Evolutionary conservation across 2,888 invertebrate species (phyloP).

Genomic region (Poecilobothrus nobilitatus): DNA sequence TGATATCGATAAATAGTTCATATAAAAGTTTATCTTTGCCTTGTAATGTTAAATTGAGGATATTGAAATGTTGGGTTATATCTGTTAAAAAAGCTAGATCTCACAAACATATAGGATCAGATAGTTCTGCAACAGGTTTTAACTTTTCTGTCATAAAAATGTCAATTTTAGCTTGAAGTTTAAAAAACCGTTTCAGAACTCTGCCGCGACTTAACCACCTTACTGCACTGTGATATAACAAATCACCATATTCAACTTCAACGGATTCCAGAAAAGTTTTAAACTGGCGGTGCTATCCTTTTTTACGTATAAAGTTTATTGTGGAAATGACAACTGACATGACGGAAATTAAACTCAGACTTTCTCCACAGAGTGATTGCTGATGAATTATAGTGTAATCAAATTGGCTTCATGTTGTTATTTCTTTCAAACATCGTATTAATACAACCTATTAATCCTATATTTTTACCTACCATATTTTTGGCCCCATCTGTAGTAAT

Average conservation of each 20-base stretch:
- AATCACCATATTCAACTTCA: no score
- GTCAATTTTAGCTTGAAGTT: background rate
- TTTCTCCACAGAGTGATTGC: background rate
- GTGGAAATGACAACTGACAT: conserved; percentile 9
- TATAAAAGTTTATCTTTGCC: conserved; percentile 10
- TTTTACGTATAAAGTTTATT: conserved; percentile 8
- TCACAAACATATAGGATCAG: no score
- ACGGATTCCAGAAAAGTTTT: conserved; percentile 8
- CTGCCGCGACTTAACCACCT: conserved; percentile 1
- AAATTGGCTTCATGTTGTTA: no score
- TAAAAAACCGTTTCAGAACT: conserved; percentile 1
- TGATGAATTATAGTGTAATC: background rate
- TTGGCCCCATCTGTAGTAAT: no score
- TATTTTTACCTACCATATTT: no score
- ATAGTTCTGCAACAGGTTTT: no score
- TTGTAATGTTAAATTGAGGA: conserved; percentile 10
- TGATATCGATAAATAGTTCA: conserved; percentile 3
- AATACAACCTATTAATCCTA: no score
- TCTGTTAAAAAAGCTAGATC: no score
- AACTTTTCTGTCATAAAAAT: background rate
- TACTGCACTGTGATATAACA: background rate
- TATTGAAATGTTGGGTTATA: conserved; percentile 9
- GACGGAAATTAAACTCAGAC: conserved; percentile 2
- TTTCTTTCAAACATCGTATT: no score
- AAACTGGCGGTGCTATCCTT: conserved; percentile 10